These are phyloP conservation scores for Xiphophorus couchianus DNA, from an alignment of 2,113 vertebrate species.

Conservation along the genomic window DNA sequence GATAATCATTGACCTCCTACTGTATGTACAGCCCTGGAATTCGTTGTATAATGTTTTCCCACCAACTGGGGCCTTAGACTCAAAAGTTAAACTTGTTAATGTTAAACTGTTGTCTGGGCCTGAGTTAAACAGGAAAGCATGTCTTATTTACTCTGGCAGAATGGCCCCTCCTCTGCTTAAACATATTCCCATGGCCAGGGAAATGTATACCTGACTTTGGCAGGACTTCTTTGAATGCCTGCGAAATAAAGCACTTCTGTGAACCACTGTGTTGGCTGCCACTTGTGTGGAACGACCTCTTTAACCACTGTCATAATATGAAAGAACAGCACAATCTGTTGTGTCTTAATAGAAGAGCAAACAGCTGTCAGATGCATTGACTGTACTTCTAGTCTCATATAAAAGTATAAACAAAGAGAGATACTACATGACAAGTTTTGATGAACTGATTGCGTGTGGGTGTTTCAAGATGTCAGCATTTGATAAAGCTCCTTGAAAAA, in stretches of 20 bases:
- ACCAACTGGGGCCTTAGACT: neutral
- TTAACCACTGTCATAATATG: neutral
- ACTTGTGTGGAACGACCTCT: neutral
- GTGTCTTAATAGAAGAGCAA: neutral
- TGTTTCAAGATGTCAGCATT: neutral
- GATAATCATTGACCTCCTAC: slow-evolving; percentile 8
- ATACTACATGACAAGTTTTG: neutral
- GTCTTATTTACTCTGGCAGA: neutral
- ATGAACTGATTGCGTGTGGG: neutral
- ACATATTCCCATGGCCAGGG: neutral
- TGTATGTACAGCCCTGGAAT: neutral
- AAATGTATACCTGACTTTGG: neutral
- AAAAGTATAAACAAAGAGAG: neutral
- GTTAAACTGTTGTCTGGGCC: slow-evolving; percentile 7
- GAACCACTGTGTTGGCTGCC: neutral
- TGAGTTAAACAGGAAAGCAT: neutral
- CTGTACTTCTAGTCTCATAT: neutral
- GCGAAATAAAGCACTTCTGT: neutral
- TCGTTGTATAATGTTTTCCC: neutral
- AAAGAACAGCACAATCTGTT: neutral
- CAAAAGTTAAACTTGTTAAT: neutral
- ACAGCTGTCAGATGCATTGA: neutral
- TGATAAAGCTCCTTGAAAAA: neutral
- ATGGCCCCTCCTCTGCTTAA: neutral
- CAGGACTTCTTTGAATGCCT: neutral